phyloP scores from a whole-genome alignment of 2,113 vertebrate species.

The Mesitornis unicolor region DNA sequence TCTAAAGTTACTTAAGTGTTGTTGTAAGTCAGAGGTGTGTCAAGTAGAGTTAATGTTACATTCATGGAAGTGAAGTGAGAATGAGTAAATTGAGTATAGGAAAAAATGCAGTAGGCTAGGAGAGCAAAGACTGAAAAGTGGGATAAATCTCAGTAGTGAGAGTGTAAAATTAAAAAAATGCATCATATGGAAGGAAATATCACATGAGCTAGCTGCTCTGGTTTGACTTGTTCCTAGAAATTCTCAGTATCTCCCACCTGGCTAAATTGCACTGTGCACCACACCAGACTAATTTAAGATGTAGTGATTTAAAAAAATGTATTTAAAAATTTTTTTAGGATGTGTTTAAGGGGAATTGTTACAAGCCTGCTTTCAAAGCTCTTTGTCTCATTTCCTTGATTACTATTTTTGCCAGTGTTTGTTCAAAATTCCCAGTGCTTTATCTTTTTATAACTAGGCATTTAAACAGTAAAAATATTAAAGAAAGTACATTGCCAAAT shows the following conservation, averaged over 20 bases:
- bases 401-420: not conserved
- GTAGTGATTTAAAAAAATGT: not conserved
- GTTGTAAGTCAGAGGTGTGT: not conserved
- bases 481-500: not conserved
- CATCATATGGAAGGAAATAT: not conserved
- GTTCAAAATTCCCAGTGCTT: not conserved
- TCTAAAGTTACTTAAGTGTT: not conserved
- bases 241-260: not conserved
- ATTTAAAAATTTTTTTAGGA: not conserved
- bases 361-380: not conserved
- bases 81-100: not conserved
- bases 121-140: not conserved
- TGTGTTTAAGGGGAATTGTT: not conserved
- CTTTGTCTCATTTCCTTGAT: fast-evolving
- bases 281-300: not conserved
- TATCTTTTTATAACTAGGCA: not conserved
- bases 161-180: not conserved
- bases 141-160: not conserved
- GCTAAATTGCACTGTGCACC: not conserved
- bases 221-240: not conserved
- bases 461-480: not conserved
- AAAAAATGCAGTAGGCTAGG: not conserved
- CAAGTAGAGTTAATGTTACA: not conserved
- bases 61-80: not conserved
- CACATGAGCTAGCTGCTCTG: not conserved